A percentile compares a stretch with the other conserved stretches of the same genome.
phyloP scores from a whole-genome alignment of 2,888 invertebrate genomes.

The Dascillus cervinus region DNA sequence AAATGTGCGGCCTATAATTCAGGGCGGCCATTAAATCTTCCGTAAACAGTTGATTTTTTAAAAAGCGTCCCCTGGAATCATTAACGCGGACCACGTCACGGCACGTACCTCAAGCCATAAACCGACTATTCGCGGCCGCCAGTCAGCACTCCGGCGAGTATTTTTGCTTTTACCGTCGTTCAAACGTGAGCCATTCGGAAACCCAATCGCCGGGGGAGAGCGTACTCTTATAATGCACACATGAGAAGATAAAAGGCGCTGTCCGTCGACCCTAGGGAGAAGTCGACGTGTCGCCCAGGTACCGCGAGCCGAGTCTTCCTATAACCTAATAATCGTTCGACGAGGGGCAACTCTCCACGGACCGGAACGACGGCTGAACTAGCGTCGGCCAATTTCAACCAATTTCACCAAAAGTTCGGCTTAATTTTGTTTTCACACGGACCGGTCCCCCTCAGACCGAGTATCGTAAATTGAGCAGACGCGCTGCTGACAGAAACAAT shows the following conservation, averaged over 20 bases:
- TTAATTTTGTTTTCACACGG: slow-evolving; percentile 52
- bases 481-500: slow-evolving; percentile 34
- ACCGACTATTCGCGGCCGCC: slow-evolving; percentile 37
- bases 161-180: slow-evolving; percentile 28
- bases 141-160: slow-evolving; percentile 37
- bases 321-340: slow-evolving; percentile 43
- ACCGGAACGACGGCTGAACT: slow-evolving; percentile 31
- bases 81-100: slow-evolving; percentile 37
- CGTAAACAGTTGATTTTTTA: too few relatives aligned
- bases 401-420: slow-evolving; percentile 52
- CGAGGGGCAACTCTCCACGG: slow-evolving; percentile 40
- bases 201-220: slow-evolving; percentile 26
- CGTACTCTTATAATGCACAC: slow-evolving; percentile 27
- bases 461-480: slow-evolving; percentile 37
- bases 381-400: slow-evolving; percentile 52
- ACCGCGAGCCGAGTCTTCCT: slow-evolving; percentile 20
- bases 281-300: slow-evolving; percentile 28
- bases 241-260: slow-evolving; percentile 32
- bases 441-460: slow-evolving; percentile 33
- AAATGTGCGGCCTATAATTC: too few relatives aligned
- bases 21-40: too few relatives aligned
- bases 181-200: slow-evolving; percentile 29
- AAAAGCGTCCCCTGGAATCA: too few relatives aligned
- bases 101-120: slow-evolving; percentile 38
- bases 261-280: slow-evolving; percentile 20